Conservation (phyloP, 2,113 vertebrate species). For the Sapajus apella region DNA sequence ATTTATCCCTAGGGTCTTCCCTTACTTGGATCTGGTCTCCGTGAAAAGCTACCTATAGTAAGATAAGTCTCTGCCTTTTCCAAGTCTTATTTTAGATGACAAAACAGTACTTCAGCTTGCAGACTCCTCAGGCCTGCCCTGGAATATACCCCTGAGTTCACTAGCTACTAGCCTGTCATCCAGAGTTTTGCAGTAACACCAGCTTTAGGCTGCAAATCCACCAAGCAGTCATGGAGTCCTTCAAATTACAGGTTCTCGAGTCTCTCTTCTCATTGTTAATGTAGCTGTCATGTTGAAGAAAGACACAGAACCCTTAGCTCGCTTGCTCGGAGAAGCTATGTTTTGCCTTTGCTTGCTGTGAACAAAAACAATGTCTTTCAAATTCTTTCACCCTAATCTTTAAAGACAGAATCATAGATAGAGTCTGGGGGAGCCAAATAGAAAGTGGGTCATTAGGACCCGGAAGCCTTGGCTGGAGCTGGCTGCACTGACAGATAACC, state of each 20-base stretch:
- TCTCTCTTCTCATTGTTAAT: neutral
- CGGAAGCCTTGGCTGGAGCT: neutral
- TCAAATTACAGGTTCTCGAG: neutral
- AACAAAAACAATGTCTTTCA: slow-evolving; percentile 38
- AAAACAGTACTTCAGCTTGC: neutral
- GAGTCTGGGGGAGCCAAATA: neutral
- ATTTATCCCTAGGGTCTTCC: neutral
- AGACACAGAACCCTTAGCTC: neutral
- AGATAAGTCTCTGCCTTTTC: neutral
- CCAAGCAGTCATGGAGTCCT: neutral
- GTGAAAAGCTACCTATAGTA: neutral
- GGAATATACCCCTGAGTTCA: neutral
- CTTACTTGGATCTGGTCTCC: neutral
- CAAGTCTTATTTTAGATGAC: neutral
- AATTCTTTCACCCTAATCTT: slow-evolving; percentile 26
- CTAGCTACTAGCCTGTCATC: neutral
- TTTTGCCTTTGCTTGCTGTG: neutral
- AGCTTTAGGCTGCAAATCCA: neutral
- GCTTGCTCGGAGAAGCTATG: neutral
- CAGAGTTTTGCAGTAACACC: neutral
- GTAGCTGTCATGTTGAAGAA: neutral
- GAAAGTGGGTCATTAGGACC: slow-evolving; percentile 53
- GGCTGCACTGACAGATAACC: slow-evolving; percentile 17
- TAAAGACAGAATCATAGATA: neutral
- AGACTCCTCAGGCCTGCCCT: neutral